Percentiles rank a stretch among this genome's conserved stretches.
These are phyloP conservation scores for Panthera tigris DNA, from an alignment of 2,113 vertebrate genomes.

Conservation along the genomic window DNA sequence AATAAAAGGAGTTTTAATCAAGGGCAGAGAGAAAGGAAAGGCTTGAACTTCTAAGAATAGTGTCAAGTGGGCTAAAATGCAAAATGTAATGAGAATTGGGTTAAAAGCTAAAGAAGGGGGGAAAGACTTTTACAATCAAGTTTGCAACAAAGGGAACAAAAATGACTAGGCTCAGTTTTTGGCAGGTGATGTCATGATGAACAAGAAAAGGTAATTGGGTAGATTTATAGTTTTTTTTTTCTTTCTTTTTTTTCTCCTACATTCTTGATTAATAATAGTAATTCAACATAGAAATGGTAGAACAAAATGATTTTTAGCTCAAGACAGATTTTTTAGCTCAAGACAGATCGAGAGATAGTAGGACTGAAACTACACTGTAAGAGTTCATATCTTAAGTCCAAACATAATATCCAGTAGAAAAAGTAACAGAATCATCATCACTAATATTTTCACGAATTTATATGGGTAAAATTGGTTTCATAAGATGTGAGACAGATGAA, in stretches of 20 bases:
- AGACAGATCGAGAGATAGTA: neutral
- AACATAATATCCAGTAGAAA: neutral
- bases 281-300: neutral
- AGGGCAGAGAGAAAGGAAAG: neutral
- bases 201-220: neutral
- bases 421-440: neutral
- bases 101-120: neutral
- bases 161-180: neutral
- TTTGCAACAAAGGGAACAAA: slow-evolving; percentile 15
- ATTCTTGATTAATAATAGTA: neutral
- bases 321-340: neutral
- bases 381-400: neutral
- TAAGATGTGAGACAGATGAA: neutral
- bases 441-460: neutral
- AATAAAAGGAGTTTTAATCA: neutral
- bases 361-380: neutral
- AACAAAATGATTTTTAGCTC: slow-evolving; percentile 20
- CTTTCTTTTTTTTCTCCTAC: neutral
- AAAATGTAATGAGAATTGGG: slow-evolving; percentile 23
- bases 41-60: neutral
- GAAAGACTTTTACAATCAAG: neutral
- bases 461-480: neutral
- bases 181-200: neutral
- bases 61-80: neutral
- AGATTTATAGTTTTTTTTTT: neutral